phyloP scores from a whole-genome alignment of 1,140 invertebrate genomes.

The Drosophila aff. region DNA sequence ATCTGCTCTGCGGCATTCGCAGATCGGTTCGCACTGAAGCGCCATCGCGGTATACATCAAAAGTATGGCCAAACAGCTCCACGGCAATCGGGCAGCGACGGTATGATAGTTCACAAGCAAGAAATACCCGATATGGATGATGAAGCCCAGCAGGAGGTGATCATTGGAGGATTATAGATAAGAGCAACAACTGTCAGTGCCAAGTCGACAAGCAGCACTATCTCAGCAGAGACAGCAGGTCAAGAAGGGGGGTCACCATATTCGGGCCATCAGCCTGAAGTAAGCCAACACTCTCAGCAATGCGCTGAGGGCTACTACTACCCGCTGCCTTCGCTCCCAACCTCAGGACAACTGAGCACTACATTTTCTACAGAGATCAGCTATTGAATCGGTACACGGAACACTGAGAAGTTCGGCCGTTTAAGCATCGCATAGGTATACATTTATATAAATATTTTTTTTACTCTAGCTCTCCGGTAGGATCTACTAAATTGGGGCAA shows the following conservation, averaged over 20 bases:
- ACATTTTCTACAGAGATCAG: conserved; percentile 39
- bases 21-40: conserved; percentile 91
- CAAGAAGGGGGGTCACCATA: conserved; percentile 6
- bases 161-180: conserved; percentile 84
- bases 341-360: conserved; percentile 20
- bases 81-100: conserved; percentile 66
- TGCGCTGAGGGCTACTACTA: conserved; percentile 52
- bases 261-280: conserved; percentile 9
- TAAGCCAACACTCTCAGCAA: conserved; percentile 30
- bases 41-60: conserved; percentile 91
- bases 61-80: conserved; percentile 88
- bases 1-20: conserved; percentile 95
- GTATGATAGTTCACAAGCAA: conserved; percentile 82
- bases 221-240: conserved; percentile 25
- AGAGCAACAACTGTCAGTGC: conserved; percentile 60
- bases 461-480: conserved; percentile 47
- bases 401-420: conserved; percentile 17
- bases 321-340: conserved; percentile 40
- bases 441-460: conserved; percentile 47
- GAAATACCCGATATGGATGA: conserved; percentile 84
- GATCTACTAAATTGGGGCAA: conserved; percentile 37
- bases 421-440: conserved; percentile 56
- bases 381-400: conserved; percentile 37
- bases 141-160: conserved; percentile 83
- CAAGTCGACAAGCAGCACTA: conserved; percentile 40